Conservation (phyloP, 2,888 invertebrate genomes). For the Rugalucina vietnamica region DNA sequence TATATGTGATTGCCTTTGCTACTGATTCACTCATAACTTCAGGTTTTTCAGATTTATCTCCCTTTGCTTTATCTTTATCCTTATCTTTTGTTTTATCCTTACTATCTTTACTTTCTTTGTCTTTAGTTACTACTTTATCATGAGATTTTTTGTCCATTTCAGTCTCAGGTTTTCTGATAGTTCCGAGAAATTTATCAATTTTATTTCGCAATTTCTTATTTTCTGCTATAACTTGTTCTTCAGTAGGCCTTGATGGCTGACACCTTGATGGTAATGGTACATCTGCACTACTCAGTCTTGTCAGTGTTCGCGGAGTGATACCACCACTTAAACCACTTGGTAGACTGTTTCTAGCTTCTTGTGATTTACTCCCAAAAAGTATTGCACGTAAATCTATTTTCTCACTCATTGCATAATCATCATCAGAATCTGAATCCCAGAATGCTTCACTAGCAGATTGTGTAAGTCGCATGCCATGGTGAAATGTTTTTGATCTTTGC, state of each 20-base stretch:
- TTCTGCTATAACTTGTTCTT: constrained; percentile 57
- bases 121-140: too few species aligned
- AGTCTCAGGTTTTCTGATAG: constrained; percentile 23
- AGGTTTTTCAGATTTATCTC: constrained; percentile 4
- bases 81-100: constrained; percentile 38
- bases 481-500: constrained; percentile 57
- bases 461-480: constrained; percentile 50
- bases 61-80: neutral
- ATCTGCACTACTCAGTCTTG: constrained; percentile 54
- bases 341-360: constrained; percentile 45
- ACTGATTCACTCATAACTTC: constrained; percentile 13
- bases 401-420: constrained; percentile 66
- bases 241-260: constrained; percentile 44
- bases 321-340: constrained; percentile 44
- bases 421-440: constrained; percentile 64
- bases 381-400: constrained; percentile 72
- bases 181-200: constrained; percentile 62
- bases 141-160: constrained; percentile 35
- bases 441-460: constrained; percentile 51
- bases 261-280: constrained; percentile 20
- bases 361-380: constrained; percentile 66
- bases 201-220: constrained; percentile 50
- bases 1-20: constrained; percentile 56
- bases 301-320: constrained; percentile 55
- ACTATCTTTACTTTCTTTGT: constrained; percentile 24